Evolutionary conservation across 2,113 vertebrate genomes (phyloP).

Genomic region (Sus scrofa): DNA sequence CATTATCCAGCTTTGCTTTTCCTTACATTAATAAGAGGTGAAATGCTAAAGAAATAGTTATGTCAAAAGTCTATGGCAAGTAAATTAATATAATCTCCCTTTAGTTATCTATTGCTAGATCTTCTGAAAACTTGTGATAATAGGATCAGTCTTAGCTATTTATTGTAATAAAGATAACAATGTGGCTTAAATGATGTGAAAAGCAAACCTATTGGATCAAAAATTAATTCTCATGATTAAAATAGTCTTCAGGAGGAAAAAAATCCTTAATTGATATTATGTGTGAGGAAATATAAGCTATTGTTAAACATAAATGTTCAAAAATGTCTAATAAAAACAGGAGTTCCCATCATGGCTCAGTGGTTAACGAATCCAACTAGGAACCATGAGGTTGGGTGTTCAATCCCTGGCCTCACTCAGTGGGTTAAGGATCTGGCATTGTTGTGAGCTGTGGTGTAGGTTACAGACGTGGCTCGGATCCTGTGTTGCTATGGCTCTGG

Average conservation of each 20-base stretch:
- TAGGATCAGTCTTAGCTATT: conserved; percentile 75
- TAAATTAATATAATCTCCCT: conserved; percentile 82
- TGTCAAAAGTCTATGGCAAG: conserved; percentile 77
- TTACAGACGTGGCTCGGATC: too few species aligned
- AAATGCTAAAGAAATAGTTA: conserved; percentile 80
- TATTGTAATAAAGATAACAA: conserved; percentile 78
- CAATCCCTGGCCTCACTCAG: too few species aligned
- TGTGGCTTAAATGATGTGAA: conserved; percentile 65
- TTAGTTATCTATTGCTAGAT: conserved; percentile 75
- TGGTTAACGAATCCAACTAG: too few species aligned
- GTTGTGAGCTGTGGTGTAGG: too few species aligned
- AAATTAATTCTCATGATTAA: conserved; percentile 75
- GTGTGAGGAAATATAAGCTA: conserved; percentile 47
- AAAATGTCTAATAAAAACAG: conserved; percentile 40
- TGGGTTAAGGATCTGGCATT: too few species aligned
- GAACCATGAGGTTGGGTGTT: too few species aligned
- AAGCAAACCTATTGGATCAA: conserved; percentile 63
- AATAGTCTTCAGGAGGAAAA: conserved; percentile 65
- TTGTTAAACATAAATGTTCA: conserved; percentile 13
- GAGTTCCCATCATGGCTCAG: too few species aligned
- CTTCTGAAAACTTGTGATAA: conserved; percentile 80
- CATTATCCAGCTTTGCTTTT: conserved; percentile 73
- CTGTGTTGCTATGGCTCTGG: too few species aligned
- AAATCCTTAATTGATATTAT: conserved; percentile 29
- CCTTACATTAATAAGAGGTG: conserved; percentile 71